Conservation (phyloP, 1,140 invertebrate species). For the Drosophila grimshawi region DNA sequence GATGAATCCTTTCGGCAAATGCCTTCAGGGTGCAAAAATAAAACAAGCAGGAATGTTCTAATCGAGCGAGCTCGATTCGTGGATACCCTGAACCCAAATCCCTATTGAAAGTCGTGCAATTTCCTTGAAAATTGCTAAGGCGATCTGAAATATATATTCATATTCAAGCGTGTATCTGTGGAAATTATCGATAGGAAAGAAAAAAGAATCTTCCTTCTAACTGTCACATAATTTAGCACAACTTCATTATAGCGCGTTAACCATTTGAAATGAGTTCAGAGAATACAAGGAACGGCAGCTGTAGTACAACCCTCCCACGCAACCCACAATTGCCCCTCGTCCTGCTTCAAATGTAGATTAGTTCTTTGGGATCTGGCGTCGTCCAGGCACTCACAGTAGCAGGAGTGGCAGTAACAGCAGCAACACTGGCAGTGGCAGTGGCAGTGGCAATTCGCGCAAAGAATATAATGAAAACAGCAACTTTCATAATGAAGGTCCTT, state of each 20-base stretch:
- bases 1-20: slow-evolving; percentile 83
- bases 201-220: too few species aligned
- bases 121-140: too few species aligned
- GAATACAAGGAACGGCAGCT: neutral
- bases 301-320: slow-evolving; percentile 10
- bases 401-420: slow-evolving; percentile 14
- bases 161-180: too few species aligned
- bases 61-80: too few species aligned
- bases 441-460: slow-evolving; percentile 38
- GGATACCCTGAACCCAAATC: too few species aligned
- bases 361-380: slow-evolving; percentile 59
- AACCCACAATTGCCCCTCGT: slow-evolving; percentile 1
- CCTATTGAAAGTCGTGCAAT: too few species aligned
- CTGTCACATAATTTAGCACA: too few species aligned
- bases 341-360: slow-evolving; percentile 79
- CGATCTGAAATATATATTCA: too few species aligned
- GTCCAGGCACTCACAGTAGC: slow-evolving; percentile 29
- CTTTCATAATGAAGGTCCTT: slow-evolving; percentile 80
- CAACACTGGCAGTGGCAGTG: slow-evolving; percentile 1
- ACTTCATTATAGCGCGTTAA: too few species aligned
- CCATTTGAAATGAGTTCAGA: too few species aligned
- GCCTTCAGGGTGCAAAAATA: slow-evolving; percentile 83
- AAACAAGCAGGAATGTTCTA: slow-evolving; percentile 55
- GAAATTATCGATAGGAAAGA: too few species aligned
- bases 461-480: slow-evolving; percentile 83